A percentile compares a stretch with the other conserved stretches of the same genome.
These are phyloP conservation scores for Aricia artaxerxes DNA, from an alignment of 2,888 invertebrate genomes.

Conservation along the genomic window DNA sequence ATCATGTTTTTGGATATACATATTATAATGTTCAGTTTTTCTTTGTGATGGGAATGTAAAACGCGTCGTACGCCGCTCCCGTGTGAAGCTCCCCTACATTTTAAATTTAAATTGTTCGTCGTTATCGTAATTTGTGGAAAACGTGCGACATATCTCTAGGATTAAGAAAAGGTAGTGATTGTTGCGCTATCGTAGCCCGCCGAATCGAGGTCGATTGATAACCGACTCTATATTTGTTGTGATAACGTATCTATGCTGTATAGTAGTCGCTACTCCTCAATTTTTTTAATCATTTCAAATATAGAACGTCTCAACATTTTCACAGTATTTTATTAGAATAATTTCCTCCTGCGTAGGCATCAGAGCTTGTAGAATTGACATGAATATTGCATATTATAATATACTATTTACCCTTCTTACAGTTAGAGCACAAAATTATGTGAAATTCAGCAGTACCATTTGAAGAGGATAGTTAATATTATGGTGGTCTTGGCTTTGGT, in stretches of 20 bases:
- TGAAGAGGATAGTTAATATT: too few species aligned
- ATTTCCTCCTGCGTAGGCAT: too few species aligned
- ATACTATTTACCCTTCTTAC: background rate
- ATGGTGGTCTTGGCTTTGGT: too few species aligned
- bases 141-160: slow-evolving; percentile 40
- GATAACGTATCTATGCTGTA: slow-evolving; percentile 57
- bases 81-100: background rate
- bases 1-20: too few species aligned
- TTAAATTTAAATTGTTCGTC: slow-evolving; percentile 33
- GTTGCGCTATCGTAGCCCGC: slow-evolving; percentile 68
- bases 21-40: background rate
- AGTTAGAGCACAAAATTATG: background rate
- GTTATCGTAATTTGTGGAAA: slow-evolving; percentile 34
- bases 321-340: too few species aligned
- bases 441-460: too few species aligned
- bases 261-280: slow-evolving; percentile 10
- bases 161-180: slow-evolving; percentile 74
- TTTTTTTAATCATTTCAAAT: background rate
- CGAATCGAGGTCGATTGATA: slow-evolving; percentile 75
- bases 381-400: too few species aligned
- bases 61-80: background rate
- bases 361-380: too few species aligned
- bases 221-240: slow-evolving; percentile 58
- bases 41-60: background rate
- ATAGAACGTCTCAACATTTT: background rate